Evolutionary conservation across 1,140 invertebrate genomes (phyloP).

Genomic region (Psix sp.): DNA sequence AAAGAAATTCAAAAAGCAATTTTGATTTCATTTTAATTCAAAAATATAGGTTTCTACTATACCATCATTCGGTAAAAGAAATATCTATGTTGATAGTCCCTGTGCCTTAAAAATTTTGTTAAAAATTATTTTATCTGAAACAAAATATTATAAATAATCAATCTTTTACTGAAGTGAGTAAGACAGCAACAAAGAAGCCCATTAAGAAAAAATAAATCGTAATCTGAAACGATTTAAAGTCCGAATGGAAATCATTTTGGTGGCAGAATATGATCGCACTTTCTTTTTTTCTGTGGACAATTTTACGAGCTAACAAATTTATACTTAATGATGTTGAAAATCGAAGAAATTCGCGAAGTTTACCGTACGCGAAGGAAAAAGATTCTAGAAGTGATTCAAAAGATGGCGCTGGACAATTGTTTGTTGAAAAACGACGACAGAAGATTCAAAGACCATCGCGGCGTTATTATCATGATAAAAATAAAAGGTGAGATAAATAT

Average conservation of each 20-base stretch:
- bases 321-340: slow-evolving; percentile 21
- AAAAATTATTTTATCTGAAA: too few relatives aligned
- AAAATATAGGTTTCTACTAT: too few relatives aligned
- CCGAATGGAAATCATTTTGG: slow-evolving; percentile 14
- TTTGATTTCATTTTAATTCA: too few relatives aligned
- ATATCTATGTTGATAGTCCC: too few relatives aligned
- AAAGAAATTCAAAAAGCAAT: too few relatives aligned
- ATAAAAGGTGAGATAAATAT: slow-evolving; percentile 64
- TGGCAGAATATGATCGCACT: slow-evolving; percentile 64
- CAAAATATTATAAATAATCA: too few relatives aligned
- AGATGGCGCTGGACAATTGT: slow-evolving; percentile 53
- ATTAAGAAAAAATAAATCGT: not conserved
- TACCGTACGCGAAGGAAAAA: slow-evolving; percentile 44
- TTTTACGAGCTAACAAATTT: slow-evolving; percentile 45
- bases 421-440: slow-evolving; percentile 62
- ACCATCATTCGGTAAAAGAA: too few relatives aligned
- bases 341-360: slow-evolving; percentile 34
- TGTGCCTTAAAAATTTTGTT: too few relatives aligned
- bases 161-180: too few relatives aligned
- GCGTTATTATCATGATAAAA: slow-evolving; percentile 68
- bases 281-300: slow-evolving; percentile 67
- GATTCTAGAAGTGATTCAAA: slow-evolving; percentile 62
- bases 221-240: slow-evolving; percentile 1
- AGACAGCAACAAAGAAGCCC: too few relatives aligned
- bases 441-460: slow-evolving; percentile 65